Evolutionary conservation across 2,797 vertebrate genomes (phyloP), one percentile per base, ranked within the genome.

Genomic region (Ctenopoma kingsleyae): DNA sequence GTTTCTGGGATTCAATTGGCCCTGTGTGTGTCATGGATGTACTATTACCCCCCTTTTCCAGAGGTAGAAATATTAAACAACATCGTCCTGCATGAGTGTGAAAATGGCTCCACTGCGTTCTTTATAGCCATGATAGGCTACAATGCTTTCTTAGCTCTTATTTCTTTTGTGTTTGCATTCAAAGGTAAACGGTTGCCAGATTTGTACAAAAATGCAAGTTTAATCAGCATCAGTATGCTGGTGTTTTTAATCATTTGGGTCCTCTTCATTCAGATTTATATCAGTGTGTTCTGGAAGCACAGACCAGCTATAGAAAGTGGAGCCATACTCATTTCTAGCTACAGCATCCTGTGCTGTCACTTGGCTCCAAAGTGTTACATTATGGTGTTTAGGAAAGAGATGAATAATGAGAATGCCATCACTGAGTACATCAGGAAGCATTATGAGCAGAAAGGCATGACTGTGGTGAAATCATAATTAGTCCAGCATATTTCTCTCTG

Each of bases 361-460:
- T 78, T 92, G 67, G 86, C 81, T 10, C 90, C 91, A 2, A 92
- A 92, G 58, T 90, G 81, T 66, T 90, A 90, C 69, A 89, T 92
- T 6, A 91, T 92, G 59, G 1, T 91, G 27, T 91, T 91, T 53
- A 85, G 27, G 56, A 90, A 87, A 56, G 86, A 90, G 71, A 52
- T 91, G 0, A 92, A 92, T 25, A 76, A 90, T 32, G 50, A 86
- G 69, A 85, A 2, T 0, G 85, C 75, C 62, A 88, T 93, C 4
- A 44, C 74, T 2, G 83, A 85, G 35, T 65, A 92, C 68, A 91
- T 93, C 54, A 84, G 59, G 56, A 87, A 82, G 36, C 80, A 89
- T 68, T 90, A 81, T 36, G 89, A 89, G 50, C 36, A 35, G 43
- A 87, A 61, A 12, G 38, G 66, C 7, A 32, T 78, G 6, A 0